phyloP scores from a whole-genome alignment of 2,888 invertebrate genomes.

The Pheosia tremula region DNA sequence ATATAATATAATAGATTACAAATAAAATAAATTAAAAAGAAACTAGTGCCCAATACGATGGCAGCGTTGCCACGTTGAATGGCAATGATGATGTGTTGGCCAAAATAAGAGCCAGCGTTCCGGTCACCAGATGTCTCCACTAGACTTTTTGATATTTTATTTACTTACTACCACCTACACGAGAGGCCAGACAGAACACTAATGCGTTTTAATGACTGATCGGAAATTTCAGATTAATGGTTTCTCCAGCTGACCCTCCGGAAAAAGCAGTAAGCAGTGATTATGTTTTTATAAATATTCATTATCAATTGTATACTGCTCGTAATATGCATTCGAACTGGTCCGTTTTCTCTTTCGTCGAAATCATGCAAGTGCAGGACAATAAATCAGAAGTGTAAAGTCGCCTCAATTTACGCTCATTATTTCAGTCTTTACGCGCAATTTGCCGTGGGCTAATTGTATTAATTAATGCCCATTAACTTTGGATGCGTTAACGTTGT shows the following conservation, averaged over 20 bases:
- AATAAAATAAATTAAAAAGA: too few species aligned
- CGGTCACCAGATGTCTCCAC: too few species aligned
- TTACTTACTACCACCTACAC: slow-evolving; percentile 21
- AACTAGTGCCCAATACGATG: too few species aligned
- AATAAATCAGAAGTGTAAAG: slow-evolving; percentile 85
- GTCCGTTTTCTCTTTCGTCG: slow-evolving; percentile 83
- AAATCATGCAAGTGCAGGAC: slow-evolving; percentile 79
- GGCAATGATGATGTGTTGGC: too few species aligned
- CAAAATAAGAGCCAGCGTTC: too few species aligned
- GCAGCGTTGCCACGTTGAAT: too few species aligned
- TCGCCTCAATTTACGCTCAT: slow-evolving; percentile 82
- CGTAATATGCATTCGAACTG: slow-evolving; percentile 77
- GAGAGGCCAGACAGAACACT: slow-evolving; percentile 50
- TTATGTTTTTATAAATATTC: slow-evolving; percentile 82
- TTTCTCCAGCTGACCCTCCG: slow-evolving; percentile 69
- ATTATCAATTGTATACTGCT: slow-evolving; percentile 80
- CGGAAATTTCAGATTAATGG: slow-evolving; percentile 78
- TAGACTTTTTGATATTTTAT: too few species aligned
- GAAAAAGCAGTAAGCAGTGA: slow-evolving; percentile 70
- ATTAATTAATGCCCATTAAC: slow-evolving; percentile 81
- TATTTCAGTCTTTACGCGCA: slow-evolving; percentile 79
- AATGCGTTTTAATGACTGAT: slow-evolving; percentile 68
- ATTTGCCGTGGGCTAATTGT: slow-evolving; percentile 83
- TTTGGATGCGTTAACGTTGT: slow-evolving; percentile 70
- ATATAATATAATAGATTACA: too few species aligned